These are phyloP conservation scores for Neoniphon sammara DNA, from an alignment of 2,797 vertebrate species.

Conservation along the genomic window DNA sequence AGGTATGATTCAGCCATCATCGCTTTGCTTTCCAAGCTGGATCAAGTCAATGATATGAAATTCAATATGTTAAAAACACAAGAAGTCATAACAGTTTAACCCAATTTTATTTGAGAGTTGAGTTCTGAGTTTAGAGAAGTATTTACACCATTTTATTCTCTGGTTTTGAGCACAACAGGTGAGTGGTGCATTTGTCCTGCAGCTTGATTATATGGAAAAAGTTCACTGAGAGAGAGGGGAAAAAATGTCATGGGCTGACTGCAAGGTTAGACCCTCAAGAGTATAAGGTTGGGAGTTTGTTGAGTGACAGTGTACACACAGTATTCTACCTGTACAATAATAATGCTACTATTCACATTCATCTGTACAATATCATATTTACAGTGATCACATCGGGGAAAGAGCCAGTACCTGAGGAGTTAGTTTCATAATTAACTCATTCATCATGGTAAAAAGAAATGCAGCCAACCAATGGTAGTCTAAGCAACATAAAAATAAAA, in stretches of 20 bases:
- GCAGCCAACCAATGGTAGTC: constrained; percentile 41
- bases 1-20: no score
- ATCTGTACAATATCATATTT: constrained; percentile 81
- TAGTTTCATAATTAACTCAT: constrained; percentile 67
- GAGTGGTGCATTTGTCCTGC: constrained; percentile 51
- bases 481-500: constrained; percentile 36
- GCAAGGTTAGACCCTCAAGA: constrained; percentile 43
- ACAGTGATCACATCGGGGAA: constrained; percentile 79
- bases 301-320: constrained; percentile 70
- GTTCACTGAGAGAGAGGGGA: constrained; percentile 58
- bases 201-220: constrained; percentile 51
- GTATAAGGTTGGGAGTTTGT: constrained; percentile 51
- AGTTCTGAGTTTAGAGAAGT: constrained; percentile 60
- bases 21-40: no score
- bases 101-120: constrained; percentile 72
- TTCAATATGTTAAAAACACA: constrained; percentile 24
- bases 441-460: constrained; percentile 56
- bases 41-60: no score
- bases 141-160: constrained; percentile 67
- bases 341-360: constrained; percentile 81
- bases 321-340: constrained; percentile 80
- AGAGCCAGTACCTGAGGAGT: constrained; percentile 80
- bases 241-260: constrained; percentile 51
- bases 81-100: constrained; percentile 60
- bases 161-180: constrained; percentile 48